A percentile compares a stretch with the other conserved stretches of the same genome.
Evolutionary conservation across 2,797 vertebrate genomes (phyloP).

Genomic region (Diceros bicornis): DNA sequence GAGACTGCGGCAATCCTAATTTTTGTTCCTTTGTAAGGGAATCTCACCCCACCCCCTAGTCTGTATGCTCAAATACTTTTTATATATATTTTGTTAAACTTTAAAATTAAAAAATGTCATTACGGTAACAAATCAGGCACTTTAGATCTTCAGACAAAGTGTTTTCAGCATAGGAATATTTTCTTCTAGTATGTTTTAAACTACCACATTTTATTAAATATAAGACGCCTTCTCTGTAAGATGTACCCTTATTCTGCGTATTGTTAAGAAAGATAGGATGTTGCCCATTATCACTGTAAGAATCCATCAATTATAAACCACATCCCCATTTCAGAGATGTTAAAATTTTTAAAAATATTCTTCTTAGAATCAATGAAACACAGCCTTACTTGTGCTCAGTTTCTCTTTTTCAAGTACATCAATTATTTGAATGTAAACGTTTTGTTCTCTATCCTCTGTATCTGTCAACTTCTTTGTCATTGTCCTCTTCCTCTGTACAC

Average conservation of each 20-base stretch:
- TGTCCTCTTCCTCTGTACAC: background rate
- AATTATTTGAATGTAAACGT: background rate
- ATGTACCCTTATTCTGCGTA: constrained; percentile 1
- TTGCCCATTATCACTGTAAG: background rate
- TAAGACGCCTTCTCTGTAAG: background rate
- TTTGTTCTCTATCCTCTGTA: background rate
- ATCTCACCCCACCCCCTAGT: background rate
- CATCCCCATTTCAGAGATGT: constrained; percentile 25
- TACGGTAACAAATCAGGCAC: background rate
- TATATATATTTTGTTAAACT: background rate
- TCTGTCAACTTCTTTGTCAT: background rate
- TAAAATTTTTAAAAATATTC: background rate
- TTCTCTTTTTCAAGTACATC: background rate
- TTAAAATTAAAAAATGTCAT: constrained; percentile 27
- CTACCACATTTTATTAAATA: constrained; percentile 16
- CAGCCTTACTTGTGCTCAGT: background rate
- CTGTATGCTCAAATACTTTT: background rate
- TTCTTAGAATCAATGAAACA: background rate
- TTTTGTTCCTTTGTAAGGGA: constrained; percentile 7
- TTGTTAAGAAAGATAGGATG: background rate
- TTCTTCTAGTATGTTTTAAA: constrained; percentile 52
- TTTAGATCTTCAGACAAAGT: constrained; percentile 12
- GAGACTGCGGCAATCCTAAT: background rate
- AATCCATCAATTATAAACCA: background rate
- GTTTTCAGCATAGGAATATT: background rate